Conservation (phyloP, 2,888 invertebrate species). For the Drosophila eohydei region DNA sequence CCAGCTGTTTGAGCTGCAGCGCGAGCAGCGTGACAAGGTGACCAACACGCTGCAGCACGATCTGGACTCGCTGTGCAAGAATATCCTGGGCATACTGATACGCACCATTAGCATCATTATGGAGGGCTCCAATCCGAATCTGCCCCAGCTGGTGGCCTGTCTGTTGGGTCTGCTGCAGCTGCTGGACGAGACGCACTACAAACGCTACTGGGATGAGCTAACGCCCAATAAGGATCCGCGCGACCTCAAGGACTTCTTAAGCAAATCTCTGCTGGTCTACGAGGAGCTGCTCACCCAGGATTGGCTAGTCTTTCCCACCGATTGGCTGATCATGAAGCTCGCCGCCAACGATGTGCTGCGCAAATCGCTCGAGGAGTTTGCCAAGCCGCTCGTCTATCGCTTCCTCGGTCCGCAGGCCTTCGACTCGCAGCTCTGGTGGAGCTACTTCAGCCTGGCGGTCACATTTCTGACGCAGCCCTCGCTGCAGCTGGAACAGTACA, state of each 20-base stretch:
- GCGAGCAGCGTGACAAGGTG: constrained; percentile 86
- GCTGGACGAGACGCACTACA: constrained; percentile 94
- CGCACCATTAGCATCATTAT: constrained; percentile 93
- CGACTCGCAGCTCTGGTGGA: constrained; percentile 91
- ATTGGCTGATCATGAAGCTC: constrained; percentile 96
- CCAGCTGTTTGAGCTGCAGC: constrained; percentile 85
- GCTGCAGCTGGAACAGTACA: constrained; percentile 92
- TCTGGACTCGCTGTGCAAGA: constrained; percentile 92
- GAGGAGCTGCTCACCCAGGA: constrained; percentile 84
- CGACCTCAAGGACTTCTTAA: constrained; percentile 93
- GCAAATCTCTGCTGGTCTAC: constrained; percentile 89
- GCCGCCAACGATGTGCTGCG: constrained; percentile 94
- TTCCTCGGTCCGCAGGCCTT: constrained; percentile 91
- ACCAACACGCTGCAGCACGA: constrained; percentile 88
- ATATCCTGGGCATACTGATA: constrained; percentile 93
- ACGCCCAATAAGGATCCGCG: constrained; percentile 88
- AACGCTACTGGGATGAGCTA: constrained; percentile 93
- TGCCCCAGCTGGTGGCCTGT: constrained; percentile 92
- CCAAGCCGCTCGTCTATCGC: constrained; percentile 93
- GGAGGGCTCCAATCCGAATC: constrained; percentile 90
- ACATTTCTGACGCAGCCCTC: constrained; percentile 92
- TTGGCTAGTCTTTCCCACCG: constrained; percentile 89
- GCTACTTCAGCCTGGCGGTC: constrained; percentile 92
- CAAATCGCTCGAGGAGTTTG: constrained; percentile 93
- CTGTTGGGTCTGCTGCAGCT: constrained; percentile 93